Conservation (phyloP, 2,113 vertebrate genomes). For the Syngnathus floridae region DNA sequence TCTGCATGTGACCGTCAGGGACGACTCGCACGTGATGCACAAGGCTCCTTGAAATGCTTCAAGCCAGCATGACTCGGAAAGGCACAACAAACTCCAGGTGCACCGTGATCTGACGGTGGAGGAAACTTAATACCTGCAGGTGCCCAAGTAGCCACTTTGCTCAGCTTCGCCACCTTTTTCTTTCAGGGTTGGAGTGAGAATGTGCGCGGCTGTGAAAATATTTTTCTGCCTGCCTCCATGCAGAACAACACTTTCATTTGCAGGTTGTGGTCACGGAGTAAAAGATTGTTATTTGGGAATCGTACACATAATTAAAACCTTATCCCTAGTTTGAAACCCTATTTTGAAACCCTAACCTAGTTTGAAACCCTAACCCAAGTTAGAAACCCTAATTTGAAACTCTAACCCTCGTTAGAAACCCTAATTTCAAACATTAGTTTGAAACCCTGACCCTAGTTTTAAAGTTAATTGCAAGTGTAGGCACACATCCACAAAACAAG, state of each 20-base stretch:
- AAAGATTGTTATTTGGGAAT: constrained; percentile 38
- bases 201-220: constrained; percentile 46
- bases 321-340: too few relatives aligned
- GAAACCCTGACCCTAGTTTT: too few relatives aligned
- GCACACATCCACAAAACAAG: constrained; percentile 9
- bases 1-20: too few relatives aligned
- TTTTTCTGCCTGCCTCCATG: constrained; percentile 27
- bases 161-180: constrained; percentile 6
- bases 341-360: too few relatives aligned
- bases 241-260: constrained; percentile 24
- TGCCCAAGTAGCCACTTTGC: constrained; percentile 40
- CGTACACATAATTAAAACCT: constrained; percentile 36
- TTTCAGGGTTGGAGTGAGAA: constrained; percentile 18
- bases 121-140: constrained; percentile 44
- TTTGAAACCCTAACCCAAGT: too few relatives aligned
- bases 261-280: constrained; percentile 25
- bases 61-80: constrained; percentile 23
- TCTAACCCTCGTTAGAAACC: too few relatives aligned
- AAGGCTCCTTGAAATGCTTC: constrained; percentile 9
- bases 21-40: background rate
- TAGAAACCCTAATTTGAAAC: too few relatives aligned
- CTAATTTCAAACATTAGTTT: too few relatives aligned
- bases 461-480: constrained; percentile 15
- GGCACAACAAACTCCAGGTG: constrained; percentile 47
- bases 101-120: constrained; percentile 5